Evolutionary conservation across 2,797 vertebrate species (phyloP), one percentile per base, ranked within the genome.

Genomic region (Pogonophryne albipinna): DNA sequence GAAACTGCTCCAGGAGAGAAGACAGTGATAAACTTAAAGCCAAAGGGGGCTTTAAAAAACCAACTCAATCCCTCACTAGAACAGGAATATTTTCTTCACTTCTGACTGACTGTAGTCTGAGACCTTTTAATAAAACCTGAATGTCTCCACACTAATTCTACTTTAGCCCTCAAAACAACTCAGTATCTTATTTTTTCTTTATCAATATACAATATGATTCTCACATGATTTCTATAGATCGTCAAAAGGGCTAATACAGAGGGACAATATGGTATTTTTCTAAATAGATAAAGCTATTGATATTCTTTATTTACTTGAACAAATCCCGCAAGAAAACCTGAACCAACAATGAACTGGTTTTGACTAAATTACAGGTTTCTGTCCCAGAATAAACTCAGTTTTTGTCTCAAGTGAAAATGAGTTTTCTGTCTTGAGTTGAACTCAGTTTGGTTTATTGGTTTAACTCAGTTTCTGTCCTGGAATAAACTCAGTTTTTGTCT

Each of bases 41-140:
- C 51, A 7, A 4, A 11, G 16, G 27, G 47, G 49, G 55, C 0
- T 8, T 19, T 1, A 20, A 53, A n/a, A 46, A 49, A 45, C 58
- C 5, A 52, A 4, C 52, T 47, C n/a, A 11, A 16, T 38, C 19
- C 41, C 34, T 47, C 46, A 14, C 23, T 44, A 15, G 65, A 65
- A 53, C 66, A 65, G 45, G 10, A 38, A 4, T 16, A 46, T 34
- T 3, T 27, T 49, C 41, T 49, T 49, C 67, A 31, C 69, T 76
- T 50, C 69, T 79, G 81, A 70, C 59, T 68, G 50, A 27, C 23
- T 55, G 3, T 60, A 15, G 60, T 20, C 66, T 70, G 58, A 27
- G 27, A 5, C 27, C 27, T 27, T 5, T 27, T 27, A 47, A 61
- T 50, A 66, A 63, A 20, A 17, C 3, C 66, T 16, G 59, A 34